phyloP scores from a whole-genome alignment of 2,888 invertebrate genomes.

The Tipula confusa region DNA sequence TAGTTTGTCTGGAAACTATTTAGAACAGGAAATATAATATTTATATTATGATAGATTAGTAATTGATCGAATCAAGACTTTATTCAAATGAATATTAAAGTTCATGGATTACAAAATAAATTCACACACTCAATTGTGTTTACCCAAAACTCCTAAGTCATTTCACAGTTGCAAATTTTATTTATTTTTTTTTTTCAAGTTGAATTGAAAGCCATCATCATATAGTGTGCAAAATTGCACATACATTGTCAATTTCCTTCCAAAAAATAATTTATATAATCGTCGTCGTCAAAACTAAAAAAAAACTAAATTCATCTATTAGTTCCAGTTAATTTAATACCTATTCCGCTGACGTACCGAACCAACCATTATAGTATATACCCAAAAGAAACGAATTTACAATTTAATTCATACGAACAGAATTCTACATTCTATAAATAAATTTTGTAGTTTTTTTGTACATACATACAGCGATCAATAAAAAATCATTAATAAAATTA shows the following conservation, averaged over 20 bases:
- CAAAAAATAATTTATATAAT: background rate
- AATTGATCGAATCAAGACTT: no score
- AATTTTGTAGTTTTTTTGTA: background rate
- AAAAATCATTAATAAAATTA: slow-evolving; percentile 15
- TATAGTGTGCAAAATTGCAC: background rate
- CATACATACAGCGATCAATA: background rate
- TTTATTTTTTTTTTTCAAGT: background rate
- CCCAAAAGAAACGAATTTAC: slow-evolving; percentile 10
- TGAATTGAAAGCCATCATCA: background rate
- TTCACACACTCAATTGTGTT: background rate
- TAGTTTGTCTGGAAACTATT: background rate
- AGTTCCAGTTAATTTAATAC: slow-evolving; percentile 25
- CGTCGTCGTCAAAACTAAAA: background rate
- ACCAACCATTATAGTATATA: background rate
- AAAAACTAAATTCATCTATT: background rate
- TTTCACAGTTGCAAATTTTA: background rate
- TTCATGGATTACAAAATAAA: background rate
- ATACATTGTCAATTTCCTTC: background rate
- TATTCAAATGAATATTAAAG: background rate
- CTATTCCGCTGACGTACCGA: background rate
- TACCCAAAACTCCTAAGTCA: background rate
- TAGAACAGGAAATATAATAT: background rate
- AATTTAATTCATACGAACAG: slow-evolving; percentile 10
- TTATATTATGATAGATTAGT: background rate
- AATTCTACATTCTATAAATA: background rate